phyloP scores from a whole-genome alignment of 2,113 vertebrate species.

The Engraulis encrasicolus region DNA sequence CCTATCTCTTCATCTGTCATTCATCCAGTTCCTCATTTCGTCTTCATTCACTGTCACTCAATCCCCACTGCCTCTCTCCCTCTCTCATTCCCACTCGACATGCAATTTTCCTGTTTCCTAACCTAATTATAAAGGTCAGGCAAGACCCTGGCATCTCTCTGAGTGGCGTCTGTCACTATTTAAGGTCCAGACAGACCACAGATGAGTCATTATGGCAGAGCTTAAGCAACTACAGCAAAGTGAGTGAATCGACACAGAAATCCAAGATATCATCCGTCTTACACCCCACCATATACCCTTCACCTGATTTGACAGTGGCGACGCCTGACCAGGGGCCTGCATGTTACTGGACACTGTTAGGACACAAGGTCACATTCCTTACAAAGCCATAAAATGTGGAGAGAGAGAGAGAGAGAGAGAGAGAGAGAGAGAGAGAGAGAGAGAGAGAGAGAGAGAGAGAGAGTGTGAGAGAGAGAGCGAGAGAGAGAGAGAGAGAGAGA shows the following conservation, averaged over 20 bases:
- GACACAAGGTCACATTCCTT: neutral
- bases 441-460: neutral
- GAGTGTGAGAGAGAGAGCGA: neutral
- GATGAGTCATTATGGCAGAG: too few species aligned
- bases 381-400: neutral
- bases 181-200: too few species aligned
- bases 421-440: neutral
- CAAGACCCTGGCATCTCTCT: too few species aligned
- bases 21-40: too few species aligned
- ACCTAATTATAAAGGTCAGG: too few species aligned
- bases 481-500: neutral
- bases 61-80: too few species aligned
- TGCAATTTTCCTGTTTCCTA: too few species aligned
- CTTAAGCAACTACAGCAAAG: neutral
- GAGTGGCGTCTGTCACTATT: too few species aligned
- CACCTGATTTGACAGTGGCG: neutral
- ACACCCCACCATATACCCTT: neutral
- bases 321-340: neutral
- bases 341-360: neutral
- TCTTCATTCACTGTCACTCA: too few species aligned
- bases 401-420: neutral
- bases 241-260: neutral
- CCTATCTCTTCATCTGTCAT: too few species aligned
- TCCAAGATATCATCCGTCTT: neutral
- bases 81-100: too few species aligned